Evolutionary conservation across 2,888 invertebrate species (phyloP).

Genomic region (Xanthorhoe designata): DNA sequence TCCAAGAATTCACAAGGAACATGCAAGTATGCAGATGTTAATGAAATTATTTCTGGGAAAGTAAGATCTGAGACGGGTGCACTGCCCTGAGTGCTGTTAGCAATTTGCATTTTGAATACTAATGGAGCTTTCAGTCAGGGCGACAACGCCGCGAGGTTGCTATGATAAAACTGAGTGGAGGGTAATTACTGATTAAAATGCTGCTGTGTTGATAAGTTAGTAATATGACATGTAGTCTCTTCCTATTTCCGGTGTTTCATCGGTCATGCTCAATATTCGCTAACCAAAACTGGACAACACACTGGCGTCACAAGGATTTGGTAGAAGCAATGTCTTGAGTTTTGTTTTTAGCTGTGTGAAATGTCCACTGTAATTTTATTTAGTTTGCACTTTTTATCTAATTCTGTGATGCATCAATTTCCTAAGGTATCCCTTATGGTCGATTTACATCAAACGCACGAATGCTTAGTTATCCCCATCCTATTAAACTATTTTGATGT

Average conservation of each 20-base stretch:
- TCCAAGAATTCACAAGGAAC: constrained; percentile 67
- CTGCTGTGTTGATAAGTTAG: constrained; percentile 36
- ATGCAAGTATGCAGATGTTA: constrained; percentile 77
- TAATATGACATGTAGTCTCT: background rate
- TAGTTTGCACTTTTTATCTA: no score
- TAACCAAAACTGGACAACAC: no score
- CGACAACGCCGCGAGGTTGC: constrained; percentile 64
- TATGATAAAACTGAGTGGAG: constrained; percentile 66
- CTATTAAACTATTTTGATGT: no score
- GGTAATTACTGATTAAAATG: constrained; percentile 65
- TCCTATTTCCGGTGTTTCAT: background rate
- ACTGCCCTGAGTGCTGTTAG: constrained; percentile 72
- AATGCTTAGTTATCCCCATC: no score
- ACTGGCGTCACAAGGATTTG: no score
- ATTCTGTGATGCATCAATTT: no score
- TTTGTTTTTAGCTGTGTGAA: no score
- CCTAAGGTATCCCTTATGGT: no score
- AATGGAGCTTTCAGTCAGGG: constrained; percentile 71
- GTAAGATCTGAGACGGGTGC: constrained; percentile 79
- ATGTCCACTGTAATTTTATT: no score
- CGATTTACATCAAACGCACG: no score
- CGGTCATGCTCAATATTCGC: no score
- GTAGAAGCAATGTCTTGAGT: no score
- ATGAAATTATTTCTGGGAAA: constrained; percentile 83
- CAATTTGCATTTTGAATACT: constrained; percentile 84